Evolutionary conservation across 2,113 vertebrate genomes (phyloP).

Genomic region (Vulpes ferrilata): DNA sequence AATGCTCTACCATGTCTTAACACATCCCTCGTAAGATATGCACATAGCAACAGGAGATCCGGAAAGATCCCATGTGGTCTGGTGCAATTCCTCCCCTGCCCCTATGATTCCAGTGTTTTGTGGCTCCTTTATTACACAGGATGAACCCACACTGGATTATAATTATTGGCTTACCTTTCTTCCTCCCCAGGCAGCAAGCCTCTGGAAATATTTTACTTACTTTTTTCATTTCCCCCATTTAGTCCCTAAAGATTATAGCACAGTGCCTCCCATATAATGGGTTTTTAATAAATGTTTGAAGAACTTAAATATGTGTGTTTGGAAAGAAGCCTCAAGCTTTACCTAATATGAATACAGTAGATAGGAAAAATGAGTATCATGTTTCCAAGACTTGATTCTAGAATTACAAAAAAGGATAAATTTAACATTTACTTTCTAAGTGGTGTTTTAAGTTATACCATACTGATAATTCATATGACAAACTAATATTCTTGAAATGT

Average conservation of each 20-base stretch:
- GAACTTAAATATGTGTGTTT: neutral
- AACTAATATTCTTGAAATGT: constrained; percentile 46
- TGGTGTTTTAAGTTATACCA: neutral
- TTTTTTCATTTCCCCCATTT: neutral
- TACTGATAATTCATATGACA: neutral
- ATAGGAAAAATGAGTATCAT: neutral
- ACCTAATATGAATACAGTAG: neutral
- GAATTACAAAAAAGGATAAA: constrained; percentile 33
- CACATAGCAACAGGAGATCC: neutral
- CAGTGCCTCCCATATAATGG: neutral
- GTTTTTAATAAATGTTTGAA: neutral
- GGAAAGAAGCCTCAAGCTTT: constrained; percentile 14
- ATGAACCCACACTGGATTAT: neutral
- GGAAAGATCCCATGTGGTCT: neutral
- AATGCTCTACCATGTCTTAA: neutral
- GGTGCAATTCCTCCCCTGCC: neutral
- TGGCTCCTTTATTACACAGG: neutral
- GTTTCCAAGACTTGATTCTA: constrained; percentile 44
- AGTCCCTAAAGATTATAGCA: neutral
- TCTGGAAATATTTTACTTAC: neutral
- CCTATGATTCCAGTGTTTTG: neutral
- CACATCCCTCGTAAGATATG: neutral
- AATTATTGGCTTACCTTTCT: neutral
- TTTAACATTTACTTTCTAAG: constrained; percentile 36
- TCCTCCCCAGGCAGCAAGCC: neutral